Conservation (phyloP, 1,140 invertebrate species). For the Drosophila nasuta region DNA sequence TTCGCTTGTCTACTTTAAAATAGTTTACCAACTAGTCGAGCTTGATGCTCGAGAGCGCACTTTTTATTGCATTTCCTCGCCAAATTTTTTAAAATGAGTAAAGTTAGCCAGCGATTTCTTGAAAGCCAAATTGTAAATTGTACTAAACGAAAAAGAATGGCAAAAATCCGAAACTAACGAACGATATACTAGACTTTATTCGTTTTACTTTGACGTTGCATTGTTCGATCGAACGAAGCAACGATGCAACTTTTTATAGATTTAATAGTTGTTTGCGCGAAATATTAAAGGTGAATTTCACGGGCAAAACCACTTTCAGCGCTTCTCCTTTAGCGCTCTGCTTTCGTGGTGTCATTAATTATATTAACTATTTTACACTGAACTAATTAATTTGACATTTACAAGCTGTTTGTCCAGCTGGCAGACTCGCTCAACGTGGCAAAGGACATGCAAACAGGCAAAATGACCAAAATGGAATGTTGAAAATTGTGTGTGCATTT, state of each 20-base stretch:
- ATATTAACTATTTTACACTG: slow-evolving; percentile 26
- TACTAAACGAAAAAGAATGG: too few species aligned
- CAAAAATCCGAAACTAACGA: too few species aligned
- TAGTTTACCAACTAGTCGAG: slow-evolving; percentile 1
- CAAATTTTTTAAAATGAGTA: background rate
- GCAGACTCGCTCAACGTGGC: background rate
- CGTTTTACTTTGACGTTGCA: background rate
- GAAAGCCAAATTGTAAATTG: background rate
- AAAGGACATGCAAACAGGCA: background rate
- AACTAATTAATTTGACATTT: slow-evolving; percentile 42
- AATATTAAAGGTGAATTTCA: background rate
- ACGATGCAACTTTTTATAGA: background rate
- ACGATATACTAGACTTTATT: background rate
- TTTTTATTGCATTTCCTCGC: background rate
- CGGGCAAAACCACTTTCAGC: background rate
- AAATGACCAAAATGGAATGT: slow-evolving; percentile 5
- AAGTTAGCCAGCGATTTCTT: background rate
- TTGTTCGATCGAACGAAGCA: background rate
- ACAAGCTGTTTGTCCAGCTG: slow-evolving; percentile 29
- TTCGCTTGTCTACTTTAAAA: background rate
- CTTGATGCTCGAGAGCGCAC: background rate
- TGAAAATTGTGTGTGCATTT: slow-evolving; percentile 21
- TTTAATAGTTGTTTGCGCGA: background rate
- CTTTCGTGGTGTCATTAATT: slow-evolving; percentile 22
- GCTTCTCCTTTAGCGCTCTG: background rate